Conservation (phyloP, 2,113 vertebrate genomes). For the Bubo scandiacus region DNA sequence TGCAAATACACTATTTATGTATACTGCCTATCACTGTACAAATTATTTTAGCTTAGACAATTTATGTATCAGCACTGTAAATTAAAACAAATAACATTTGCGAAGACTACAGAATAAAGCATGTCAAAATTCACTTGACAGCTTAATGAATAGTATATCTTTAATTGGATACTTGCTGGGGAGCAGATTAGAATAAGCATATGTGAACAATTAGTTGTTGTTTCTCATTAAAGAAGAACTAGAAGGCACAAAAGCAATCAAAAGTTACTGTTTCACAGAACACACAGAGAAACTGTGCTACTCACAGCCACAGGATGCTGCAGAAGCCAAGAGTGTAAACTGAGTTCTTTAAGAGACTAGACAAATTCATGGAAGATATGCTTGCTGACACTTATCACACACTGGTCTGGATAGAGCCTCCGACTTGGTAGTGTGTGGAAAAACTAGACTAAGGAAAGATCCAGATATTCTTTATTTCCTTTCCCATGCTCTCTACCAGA, state of each 20-base stretch:
- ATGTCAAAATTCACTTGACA: background rate
- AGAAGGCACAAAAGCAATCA: background rate
- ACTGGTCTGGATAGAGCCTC: background rate
- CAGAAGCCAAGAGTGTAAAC: accelerated
- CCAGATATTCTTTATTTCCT: background rate
- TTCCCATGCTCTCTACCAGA: background rate
- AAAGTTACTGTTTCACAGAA: background rate
- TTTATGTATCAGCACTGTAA: background rate
- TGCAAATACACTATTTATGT: background rate
- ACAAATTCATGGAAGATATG: background rate
- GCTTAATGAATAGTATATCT: background rate
- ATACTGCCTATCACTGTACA: background rate
- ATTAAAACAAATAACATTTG: background rate
- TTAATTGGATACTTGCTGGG: background rate
- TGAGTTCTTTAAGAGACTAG: background rate
- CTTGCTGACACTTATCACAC: background rate
- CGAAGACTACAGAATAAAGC: background rate
- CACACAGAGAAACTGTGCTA: background rate
- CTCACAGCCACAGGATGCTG: background rate
- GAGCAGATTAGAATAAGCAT: background rate
- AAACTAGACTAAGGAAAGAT: background rate
- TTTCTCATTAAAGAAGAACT: background rate
- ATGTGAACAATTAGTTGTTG: background rate
- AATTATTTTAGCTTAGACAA: background rate
- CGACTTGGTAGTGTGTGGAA: background rate